Percentiles rank a stretch among this genome's conserved stretches.
phyloP scores from a whole-genome alignment of 2,797 vertebrate genomes.

The Rhabdomys pumilio region DNA sequence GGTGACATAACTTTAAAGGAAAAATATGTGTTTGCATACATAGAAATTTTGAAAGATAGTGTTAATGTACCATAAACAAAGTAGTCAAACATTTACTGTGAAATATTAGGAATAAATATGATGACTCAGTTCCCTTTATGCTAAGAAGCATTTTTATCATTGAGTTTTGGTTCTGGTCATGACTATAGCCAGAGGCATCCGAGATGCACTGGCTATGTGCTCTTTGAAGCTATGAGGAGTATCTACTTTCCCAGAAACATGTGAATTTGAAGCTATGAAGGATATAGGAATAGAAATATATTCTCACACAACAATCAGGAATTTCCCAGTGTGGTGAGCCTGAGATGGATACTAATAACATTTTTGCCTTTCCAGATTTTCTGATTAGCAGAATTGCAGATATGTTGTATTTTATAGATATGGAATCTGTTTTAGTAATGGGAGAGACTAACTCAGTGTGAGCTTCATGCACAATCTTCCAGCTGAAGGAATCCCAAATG shows the following conservation, averaged over 20 bases:
- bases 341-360: conserved; percentile 4
- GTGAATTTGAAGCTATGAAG: not conserved
- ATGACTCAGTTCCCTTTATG: not conserved
- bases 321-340: not conserved
- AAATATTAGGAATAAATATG: not conserved
- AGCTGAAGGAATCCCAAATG: not conserved
- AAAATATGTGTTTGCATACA: not conserved
- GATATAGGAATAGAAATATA: not conserved
- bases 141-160: not conserved
- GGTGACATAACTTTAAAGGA: not conserved
- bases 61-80: not conserved
- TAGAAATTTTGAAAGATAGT: not conserved
- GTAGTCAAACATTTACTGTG: not conserved
- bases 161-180: not conserved
- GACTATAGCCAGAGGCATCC: rapidly evolving
- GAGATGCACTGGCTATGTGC: rapidly evolving
- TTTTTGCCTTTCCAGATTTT: conserved; percentile 33
- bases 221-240: not conserved
- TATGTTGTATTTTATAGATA: conserved; percentile 52
- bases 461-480: not conserved
- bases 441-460: not conserved
- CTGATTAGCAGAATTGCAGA: not conserved
- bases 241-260: not conserved
- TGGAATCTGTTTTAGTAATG: not conserved
- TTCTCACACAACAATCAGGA: not conserved